phyloP scores from a whole-genome alignment of 2,797 vertebrate genomes.

The Rhinophrynus dorsalis region DNA sequence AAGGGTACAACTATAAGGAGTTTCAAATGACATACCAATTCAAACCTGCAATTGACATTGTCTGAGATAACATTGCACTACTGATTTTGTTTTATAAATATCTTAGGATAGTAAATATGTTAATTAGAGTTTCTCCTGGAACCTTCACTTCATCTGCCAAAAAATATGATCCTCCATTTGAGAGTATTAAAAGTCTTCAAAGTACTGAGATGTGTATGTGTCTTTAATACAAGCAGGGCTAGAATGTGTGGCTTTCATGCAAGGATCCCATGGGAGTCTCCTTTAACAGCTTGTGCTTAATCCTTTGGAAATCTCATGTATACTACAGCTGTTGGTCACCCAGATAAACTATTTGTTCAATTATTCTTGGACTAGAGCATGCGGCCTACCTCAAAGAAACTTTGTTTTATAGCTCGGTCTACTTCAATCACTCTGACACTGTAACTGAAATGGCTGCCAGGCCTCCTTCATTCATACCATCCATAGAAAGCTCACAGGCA shows the following conservation, averaged over 20 bases:
- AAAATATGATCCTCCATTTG: background rate
- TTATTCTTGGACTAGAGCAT: slow-evolving; percentile 68
- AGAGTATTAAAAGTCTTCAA: slow-evolving; percentile 29
- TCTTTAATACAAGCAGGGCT: slow-evolving; percentile 27
- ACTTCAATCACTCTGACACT: slow-evolving; percentile 63
- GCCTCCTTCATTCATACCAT: background rate
- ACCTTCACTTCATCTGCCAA: background rate
- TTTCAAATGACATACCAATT: too few species aligned
- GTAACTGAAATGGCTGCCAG: slow-evolving; percentile 35
- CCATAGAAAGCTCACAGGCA: slow-evolving; percentile 8
- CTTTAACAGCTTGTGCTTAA: slow-evolving; percentile 69
- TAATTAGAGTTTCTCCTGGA: slow-evolving; percentile 2
- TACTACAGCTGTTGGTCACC: slow-evolving; percentile 74
- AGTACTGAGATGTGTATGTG: slow-evolving; percentile 9
- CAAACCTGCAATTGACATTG: background rate
- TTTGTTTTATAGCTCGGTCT: slow-evolving; percentile 55
- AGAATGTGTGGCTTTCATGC: slow-evolving; percentile 25
- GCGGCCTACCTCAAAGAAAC: slow-evolving; percentile 68
- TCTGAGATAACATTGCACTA: background rate
- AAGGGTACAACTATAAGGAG: too few species aligned
- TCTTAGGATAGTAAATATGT: background rate
- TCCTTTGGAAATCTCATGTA: slow-evolving; percentile 72
- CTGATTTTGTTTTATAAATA: background rate
- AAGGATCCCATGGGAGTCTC: slow-evolving; percentile 68
- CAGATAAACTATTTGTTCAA: slow-evolving; percentile 74